Evolutionary conservation across 1,140 invertebrate genomes (phyloP).

Genomic region (Eurosta solidaginis): DNA sequence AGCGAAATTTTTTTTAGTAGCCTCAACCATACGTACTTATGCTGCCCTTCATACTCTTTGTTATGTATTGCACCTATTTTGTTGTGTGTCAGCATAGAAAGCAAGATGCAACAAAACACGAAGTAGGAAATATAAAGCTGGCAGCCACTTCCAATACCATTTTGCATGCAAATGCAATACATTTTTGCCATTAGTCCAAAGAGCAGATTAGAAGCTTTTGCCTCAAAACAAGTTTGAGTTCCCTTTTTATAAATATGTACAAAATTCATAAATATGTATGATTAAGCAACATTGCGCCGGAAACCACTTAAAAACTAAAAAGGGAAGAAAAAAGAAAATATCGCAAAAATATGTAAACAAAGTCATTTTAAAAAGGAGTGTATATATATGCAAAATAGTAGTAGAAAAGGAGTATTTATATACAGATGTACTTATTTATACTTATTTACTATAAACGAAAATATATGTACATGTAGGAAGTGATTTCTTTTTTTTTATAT

Average conservation of each 20-base stretch:
- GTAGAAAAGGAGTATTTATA: too few species aligned
- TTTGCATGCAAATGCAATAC: constrained; percentile 24
- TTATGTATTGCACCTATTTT: too few species aligned
- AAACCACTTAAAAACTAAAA: neutral
- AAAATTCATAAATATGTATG: neutral
- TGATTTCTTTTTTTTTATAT: neutral
- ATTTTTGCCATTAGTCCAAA: neutral
- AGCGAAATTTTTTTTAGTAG: too few species aligned
- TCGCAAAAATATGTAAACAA: neutral
- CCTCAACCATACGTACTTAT: too few species aligned
- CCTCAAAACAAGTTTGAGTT: too few species aligned
- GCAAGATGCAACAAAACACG: neutral
- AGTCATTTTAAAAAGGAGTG: neutral
- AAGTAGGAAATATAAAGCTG: neutral
- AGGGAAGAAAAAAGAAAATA: neutral
- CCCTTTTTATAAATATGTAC: too few species aligned
- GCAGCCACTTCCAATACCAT: constrained; percentile 1
- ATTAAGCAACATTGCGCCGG: neutral
- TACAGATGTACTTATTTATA: too few species aligned
- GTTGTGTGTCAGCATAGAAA: neutral
- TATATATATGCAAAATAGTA: too few species aligned
- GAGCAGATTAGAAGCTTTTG: neutral
- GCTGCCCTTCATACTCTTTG: too few species aligned
- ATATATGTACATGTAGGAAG: too few species aligned
- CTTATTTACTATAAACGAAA: too few species aligned